Conservation (phyloP, 1,140 invertebrate genomes). For the Anadara kagoshimensis region DNA sequence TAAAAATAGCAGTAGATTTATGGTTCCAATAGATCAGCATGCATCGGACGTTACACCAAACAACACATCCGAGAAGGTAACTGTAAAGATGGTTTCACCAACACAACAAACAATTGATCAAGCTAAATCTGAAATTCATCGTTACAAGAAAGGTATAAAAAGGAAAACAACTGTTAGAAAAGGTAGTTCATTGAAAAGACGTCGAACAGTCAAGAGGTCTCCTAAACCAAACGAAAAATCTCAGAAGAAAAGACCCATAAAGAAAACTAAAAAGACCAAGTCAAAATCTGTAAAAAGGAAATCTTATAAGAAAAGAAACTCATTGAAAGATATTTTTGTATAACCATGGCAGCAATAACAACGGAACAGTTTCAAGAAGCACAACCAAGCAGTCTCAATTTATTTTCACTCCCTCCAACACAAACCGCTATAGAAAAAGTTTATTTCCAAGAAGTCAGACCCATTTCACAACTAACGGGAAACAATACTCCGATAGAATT, state of each 20-base stretch:
- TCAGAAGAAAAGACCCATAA: neutral
- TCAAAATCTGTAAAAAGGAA: neutral
- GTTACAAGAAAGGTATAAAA: neutral
- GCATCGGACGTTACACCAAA: too few species aligned
- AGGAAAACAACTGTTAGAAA: neutral
- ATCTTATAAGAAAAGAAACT: neutral
- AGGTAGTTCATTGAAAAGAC: neutral
- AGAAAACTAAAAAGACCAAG: neutral
- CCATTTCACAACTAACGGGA: neutral
- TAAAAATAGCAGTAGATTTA: too few species aligned
- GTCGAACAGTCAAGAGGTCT: neutral
- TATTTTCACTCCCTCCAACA: constrained; percentile 4
- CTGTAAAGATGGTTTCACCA: constrained; percentile 19
- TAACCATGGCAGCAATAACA: constrained; percentile 14
- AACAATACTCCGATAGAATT: constrained; percentile 13
- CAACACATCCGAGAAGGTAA: neutral
- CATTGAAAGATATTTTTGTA: neutral
- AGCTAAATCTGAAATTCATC: constrained; percentile 17
- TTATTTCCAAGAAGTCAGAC: constrained; percentile 6
- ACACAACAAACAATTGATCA: constrained; percentile 12
- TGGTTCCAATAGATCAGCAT: too few species aligned
- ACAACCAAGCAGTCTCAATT: constrained; percentile 4
- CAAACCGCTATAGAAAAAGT: neutral
- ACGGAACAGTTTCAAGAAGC: constrained; percentile 16
- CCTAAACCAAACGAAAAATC: neutral